Conservation (phyloP, 2,888 invertebrate species). For the Shargacucullia verbasci region DNA sequence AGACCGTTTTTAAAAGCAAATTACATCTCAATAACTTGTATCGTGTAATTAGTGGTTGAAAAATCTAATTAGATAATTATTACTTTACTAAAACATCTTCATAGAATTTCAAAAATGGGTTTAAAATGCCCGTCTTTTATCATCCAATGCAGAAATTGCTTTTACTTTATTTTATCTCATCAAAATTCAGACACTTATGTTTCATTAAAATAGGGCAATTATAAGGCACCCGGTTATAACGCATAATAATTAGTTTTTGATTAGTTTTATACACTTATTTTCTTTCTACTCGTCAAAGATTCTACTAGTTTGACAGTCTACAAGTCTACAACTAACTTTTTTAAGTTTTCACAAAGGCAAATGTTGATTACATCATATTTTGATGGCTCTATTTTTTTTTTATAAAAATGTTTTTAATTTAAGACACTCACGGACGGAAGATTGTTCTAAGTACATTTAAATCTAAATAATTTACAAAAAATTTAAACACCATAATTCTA, state of each 20-base stretch:
- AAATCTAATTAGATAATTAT: background rate
- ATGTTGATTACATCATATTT: background rate
- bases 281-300: too few relatives aligned
- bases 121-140: background rate
- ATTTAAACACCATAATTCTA: conserved; percentile 30
- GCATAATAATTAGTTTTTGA: background rate
- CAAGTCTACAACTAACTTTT: background rate
- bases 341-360: conserved; percentile 5
- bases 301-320: background rate
- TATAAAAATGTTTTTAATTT: conserved; percentile 17
- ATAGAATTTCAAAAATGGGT: background rate
- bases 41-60: background rate
- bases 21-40: background rate
- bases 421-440: conserved; percentile 72
- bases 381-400: conserved; percentile 1
- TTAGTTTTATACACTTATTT: background rate
- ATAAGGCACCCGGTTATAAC: conserved; percentile 6
- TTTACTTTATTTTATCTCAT: background rate
- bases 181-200: background rate
- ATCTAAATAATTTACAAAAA: conserved; percentile 42
- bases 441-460: conserved; percentile 48
- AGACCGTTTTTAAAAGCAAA: background rate
- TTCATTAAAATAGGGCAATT: conserved; percentile 10
- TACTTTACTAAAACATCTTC: background rate
- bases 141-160: background rate